A percentile compares a stretch with the other conserved stretches of the same genome.
Conservation (phyloP, 2,797 vertebrate genomes). For the Schizopygopsis pylzovi region DNA sequence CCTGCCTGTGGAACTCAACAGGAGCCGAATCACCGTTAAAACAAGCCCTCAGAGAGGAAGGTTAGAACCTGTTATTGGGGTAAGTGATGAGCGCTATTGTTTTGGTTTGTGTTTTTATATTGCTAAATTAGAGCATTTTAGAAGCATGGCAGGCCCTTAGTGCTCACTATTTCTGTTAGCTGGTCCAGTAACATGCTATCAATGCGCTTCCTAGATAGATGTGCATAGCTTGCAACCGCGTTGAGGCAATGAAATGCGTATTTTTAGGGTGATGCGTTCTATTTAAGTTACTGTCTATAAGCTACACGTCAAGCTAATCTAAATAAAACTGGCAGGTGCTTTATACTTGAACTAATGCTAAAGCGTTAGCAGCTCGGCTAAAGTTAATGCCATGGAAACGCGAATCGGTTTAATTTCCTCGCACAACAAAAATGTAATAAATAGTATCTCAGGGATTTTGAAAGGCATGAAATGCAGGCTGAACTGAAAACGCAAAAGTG, state of each 20-base stretch:
- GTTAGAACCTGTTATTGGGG: constrained; percentile 13
- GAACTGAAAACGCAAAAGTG: neutral
- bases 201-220: neutral
- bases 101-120: neutral
- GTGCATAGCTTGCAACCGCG: too few species aligned
- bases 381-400: constrained; percentile 35
- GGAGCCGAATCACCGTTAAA: neutral
- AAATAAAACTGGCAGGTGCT: neutral
- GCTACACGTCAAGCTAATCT: neutral
- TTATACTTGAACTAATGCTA: constrained; percentile 40
- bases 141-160: constrained; percentile 18
- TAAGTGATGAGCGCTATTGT: constrained; percentile 21
- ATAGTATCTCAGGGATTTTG: neutral
- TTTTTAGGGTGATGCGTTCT: neutral
- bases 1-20: neutral
- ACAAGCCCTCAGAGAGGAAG: neutral
- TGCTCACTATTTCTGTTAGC: constrained; percentile 16
- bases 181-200: neutral
- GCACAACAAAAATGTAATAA: neutral
- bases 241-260: neutral
- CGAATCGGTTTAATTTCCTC: constrained; percentile 15
- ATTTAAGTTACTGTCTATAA: too few species aligned
- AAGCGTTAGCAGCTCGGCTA: constrained; percentile 40
- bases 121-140: constrained; percentile 1
- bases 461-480: neutral